Conservation (phyloP, 2,797 vertebrate species). For the Thamnophis elegans region DNA sequence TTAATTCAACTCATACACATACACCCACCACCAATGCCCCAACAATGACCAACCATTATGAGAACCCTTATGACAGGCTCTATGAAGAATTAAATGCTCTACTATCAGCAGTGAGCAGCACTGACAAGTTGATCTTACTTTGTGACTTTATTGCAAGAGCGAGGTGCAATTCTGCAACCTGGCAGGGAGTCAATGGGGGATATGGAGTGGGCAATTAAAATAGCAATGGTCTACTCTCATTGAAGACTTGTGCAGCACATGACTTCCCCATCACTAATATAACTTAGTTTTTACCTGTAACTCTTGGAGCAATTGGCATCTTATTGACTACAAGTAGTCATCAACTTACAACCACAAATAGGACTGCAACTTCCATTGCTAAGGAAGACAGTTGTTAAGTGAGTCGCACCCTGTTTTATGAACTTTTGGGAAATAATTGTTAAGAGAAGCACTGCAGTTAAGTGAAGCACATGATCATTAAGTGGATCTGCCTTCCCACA, state of each 20-base stretch:
- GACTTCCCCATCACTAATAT: background rate
- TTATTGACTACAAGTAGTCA: background rate
- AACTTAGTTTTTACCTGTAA: background rate
- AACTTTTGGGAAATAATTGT: background rate
- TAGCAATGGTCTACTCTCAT: background rate
- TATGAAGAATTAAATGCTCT: background rate
- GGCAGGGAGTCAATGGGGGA: background rate
- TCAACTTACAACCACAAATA: background rate
- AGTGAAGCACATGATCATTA: background rate
- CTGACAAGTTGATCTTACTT: background rate
- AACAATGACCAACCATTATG: too few relatives aligned
- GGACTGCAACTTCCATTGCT: background rate
- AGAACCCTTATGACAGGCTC: background rate
- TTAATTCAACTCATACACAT: background rate
- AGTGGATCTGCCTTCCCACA: background rate
- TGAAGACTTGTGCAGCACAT: background rate
- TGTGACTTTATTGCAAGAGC: background rate
- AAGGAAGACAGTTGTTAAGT: background rate
- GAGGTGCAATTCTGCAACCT: background rate
- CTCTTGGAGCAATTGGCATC: background rate
- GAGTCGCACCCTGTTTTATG: background rate
- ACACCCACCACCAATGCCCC: too few relatives aligned
- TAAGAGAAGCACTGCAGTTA: background rate
- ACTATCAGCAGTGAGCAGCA: background rate
- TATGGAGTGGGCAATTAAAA: background rate